Conservation (phyloP, 2,797 vertebrate genomes). For the Scyliorhinus canicula region DNA sequence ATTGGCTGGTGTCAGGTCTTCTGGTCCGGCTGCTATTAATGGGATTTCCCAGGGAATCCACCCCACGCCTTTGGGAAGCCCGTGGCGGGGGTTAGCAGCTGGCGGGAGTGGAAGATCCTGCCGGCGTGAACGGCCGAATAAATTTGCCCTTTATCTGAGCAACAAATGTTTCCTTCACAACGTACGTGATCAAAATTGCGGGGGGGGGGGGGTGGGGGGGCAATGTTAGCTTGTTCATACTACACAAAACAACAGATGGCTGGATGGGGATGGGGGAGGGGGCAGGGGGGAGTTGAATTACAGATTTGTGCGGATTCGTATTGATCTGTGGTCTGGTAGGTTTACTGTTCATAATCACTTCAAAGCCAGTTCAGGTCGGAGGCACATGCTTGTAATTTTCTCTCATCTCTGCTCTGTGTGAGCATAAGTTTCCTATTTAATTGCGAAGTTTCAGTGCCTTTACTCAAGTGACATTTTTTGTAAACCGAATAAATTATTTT, state of each 20-base stretch:
- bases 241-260: background rate
- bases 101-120: no score
- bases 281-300: background rate
- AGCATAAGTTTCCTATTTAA: background rate
- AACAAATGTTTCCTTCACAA: background rate
- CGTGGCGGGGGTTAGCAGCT: no score
- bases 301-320: background rate
- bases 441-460: background rate
- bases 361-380: background rate
- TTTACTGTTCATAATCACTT: background rate
- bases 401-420: background rate
- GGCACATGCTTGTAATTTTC: background rate
- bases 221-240: background rate
- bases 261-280: no score
- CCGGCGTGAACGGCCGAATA: no score
- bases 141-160: background rate
- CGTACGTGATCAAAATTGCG: background rate
- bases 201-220: no score
- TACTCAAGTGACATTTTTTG: background rate
- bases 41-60: no score
- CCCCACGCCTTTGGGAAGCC: no score
- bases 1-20: no score
- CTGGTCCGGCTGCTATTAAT: no score
- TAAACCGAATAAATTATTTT: background rate
- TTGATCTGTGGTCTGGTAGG: background rate